Evolutionary conservation across 2,888 invertebrate species (phyloP), one percentile per base, ranked within the genome.

Genomic region (Panzeria rudis): DNA sequence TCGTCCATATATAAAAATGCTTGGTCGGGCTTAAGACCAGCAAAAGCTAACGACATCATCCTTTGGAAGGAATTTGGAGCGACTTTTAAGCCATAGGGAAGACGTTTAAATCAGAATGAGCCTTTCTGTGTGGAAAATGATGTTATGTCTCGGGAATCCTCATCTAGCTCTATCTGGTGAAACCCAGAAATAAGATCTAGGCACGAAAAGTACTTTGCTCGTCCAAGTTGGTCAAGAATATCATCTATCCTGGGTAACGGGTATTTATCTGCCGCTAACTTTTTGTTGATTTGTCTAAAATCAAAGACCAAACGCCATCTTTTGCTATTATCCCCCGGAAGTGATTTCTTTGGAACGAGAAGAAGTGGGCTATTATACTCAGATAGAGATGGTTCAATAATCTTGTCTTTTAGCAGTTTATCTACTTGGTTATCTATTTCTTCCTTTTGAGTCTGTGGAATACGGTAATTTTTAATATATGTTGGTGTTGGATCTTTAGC

Each of bases 1-100:
- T 71, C 71, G n/a, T 71, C 54, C 56, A 71, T 41, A n/a, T 56
- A 71, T 41, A 71, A 23, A 38, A 71, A 71, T 25, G 59, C 59
- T 47, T 32, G 41, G 20, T 17, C 5, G 0, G 59, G 61, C 7
- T 20, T 23, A n/a, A 72, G 6, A 13, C 72, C 47, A 6, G 23
- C 6, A n/a, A 71, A 71, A 25, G 69, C 69, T 15, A 71, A 6
- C 4, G 69, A 15, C 69, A 61, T 72, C 72, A 72, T 72, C 5
- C 29, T 29, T 29, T 29, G 29, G 29, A 29, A 29, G 2, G 29
- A 29, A 5, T 29, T 29, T 2, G 4, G 62, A 64, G 23, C 20
- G 6, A 35, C 17, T 20, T 64, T 64, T 29, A 44, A n/a, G 0
- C 68, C 68, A 35, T 35, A 52, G 0, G 68, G 68, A 0, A 68